These are phyloP conservation scores for Eurypyga helias DNA, from an alignment of 2,113 vertebrate species.

Conservation along the genomic window DNA sequence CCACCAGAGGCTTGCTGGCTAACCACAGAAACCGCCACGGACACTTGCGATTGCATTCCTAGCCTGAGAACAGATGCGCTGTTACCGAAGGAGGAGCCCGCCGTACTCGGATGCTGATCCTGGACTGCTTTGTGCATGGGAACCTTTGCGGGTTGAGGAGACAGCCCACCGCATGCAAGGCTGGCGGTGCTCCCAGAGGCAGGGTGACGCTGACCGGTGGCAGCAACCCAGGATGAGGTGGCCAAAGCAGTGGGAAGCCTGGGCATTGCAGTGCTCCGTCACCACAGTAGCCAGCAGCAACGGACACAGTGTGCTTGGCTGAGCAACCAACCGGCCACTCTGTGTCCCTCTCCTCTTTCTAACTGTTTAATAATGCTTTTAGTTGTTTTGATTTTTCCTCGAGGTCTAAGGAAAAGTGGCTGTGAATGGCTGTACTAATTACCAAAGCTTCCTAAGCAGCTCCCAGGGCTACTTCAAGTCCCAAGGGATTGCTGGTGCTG, in stretches of 20 bases:
- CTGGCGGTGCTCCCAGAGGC: fast-evolving
- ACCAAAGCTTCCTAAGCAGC: neutral
- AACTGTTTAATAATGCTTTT: neutral
- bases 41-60: fast-evolving
- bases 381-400: neutral
- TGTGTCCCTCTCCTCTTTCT: neutral
- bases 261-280: neutral
- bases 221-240: neutral
- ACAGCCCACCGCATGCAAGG: neutral
- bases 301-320: neutral
- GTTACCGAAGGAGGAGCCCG: neutral
- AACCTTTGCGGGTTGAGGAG: neutral
- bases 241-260: fast-evolving
- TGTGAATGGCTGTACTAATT: neutral
- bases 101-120: neutral
- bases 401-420: neutral
- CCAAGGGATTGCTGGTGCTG: neutral
- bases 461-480: neutral
- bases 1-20: neutral
- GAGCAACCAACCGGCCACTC: neutral
- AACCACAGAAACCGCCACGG: neutral
- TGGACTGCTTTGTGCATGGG: neutral
- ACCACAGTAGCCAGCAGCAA: neutral
- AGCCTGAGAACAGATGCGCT: neutral
- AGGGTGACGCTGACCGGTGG: neutral